Percentiles rank a stretch among this genome's conserved stretches.
Conservation (phyloP, 2,888 invertebrate species). For the Tinea semifulvella region DNA sequence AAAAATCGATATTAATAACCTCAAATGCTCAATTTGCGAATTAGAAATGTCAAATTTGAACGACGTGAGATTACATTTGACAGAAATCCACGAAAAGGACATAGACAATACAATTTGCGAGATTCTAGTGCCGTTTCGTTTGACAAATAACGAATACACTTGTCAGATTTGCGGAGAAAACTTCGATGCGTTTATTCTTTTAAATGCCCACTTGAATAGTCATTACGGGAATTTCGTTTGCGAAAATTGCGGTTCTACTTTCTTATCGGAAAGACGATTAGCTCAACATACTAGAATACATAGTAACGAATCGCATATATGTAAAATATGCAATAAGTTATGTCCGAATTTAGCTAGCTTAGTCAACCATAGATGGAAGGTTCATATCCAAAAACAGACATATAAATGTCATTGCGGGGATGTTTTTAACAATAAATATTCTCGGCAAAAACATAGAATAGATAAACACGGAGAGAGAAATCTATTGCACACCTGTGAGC, state of each 20-base stretch:
- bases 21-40: slow-evolving; percentile 5
- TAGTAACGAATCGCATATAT: slow-evolving; percentile 27
- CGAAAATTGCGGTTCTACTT: slow-evolving; percentile 29
- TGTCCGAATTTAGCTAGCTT: background rate
- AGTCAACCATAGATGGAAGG: slow-evolving; percentile 4
- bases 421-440: background rate
- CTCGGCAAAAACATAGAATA: slow-evolving; percentile 1
- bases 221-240: slow-evolving; percentile 29
- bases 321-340: slow-evolving; percentile 4
- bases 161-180: slow-evolving; percentile 11
- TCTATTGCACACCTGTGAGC: slow-evolving; percentile 1
- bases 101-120: background rate
- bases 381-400: background rate
- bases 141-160: background rate
- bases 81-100: background rate
- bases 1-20: slow-evolving; percentile 8
- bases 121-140: background rate
- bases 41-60: background rate
- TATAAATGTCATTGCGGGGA: slow-evolving; percentile 11
- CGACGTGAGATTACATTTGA: slow-evolving; percentile 1
- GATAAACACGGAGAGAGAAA: slow-evolving; percentile 6
- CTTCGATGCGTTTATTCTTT: slow-evolving; percentile 4
- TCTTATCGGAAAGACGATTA: slow-evolving; percentile 27
- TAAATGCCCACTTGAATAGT: slow-evolving; percentile 25
- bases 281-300: slow-evolving; percentile 27